A percentile compares a stretch with the other conserved stretches of the same genome.
Conservation (phyloP, 2,888 invertebrate species). For the Keiferia lycopersicella region DNA sequence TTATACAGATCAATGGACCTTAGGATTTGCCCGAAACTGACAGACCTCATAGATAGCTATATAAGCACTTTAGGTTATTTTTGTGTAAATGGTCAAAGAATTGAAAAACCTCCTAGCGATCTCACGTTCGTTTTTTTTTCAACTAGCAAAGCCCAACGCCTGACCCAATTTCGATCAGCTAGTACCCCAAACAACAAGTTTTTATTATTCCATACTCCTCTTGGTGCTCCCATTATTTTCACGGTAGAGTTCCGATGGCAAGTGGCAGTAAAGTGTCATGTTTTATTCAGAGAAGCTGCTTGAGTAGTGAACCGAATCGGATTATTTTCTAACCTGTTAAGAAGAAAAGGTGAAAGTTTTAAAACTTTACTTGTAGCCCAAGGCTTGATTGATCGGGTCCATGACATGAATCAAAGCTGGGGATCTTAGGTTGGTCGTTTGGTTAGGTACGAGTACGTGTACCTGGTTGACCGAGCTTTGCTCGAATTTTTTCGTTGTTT, state of each 20-base stretch:
- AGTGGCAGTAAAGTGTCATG: constrained; percentile 19
- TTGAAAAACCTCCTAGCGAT: no score
- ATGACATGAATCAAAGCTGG: not conserved
- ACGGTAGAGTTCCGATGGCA: constrained; percentile 19
- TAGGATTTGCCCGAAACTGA: no score
- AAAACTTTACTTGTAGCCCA: not conserved
- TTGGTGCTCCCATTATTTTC: constrained; percentile 11
- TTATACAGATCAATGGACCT: no score
- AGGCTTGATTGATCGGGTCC: not conserved
- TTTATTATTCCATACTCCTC: constrained; percentile 11
- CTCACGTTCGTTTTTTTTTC: not conserved
- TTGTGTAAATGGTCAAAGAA: no score
- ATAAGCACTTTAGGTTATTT: no score
- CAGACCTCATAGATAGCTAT: no score
- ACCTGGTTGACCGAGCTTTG: no score
- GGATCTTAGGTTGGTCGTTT: no score
- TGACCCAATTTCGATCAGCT: constrained; percentile 3
- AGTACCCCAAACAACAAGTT: not conserved
- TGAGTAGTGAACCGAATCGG: constrained; percentile 30
- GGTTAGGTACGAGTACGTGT: no score
- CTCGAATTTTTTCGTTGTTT: no score
- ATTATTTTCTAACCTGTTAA: constrained; percentile 19
- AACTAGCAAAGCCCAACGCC: not conserved
- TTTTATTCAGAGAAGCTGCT: constrained; percentile 27
- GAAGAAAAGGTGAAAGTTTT: not conserved